Base-by-base conservation (phyloP, 2,888 invertebrate species). In the Thumatha senex region DNA sequence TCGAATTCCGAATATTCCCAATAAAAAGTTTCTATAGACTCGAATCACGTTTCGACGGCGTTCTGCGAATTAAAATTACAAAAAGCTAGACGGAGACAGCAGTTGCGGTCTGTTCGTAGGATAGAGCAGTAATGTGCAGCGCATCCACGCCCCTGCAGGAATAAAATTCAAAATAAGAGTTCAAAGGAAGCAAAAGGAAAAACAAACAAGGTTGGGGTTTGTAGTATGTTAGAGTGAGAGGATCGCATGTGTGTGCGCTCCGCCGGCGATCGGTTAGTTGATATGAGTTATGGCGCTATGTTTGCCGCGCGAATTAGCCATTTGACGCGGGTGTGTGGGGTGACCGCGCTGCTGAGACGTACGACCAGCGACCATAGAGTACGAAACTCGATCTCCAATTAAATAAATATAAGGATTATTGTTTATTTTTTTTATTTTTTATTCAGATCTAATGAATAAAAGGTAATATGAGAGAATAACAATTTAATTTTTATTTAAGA, bases 141-240 rank as follows among this genome's bases (percentile, higher is more conserved):
- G 87, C 89, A 87, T 90, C 86, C 89, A 87, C 92, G 92, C 92
- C 92, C 92, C 90, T 86, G 83, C 80, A 78, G 81, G 85, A 88
- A 88, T 89, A 89, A 89, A 89, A 86, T 88, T 89, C 86, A 86
- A 89, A 91, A 90, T 89, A 90, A 90, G 89, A 89, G 88, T 90
- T 89, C 86, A 84, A 89, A 87, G 83, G 84, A 86, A 82, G 82
- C 81, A 89, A 88, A 90, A 88, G 83, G 86, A 87, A 87, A 88
- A 89, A 87, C 84, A 87, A 87, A 88, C 84, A 83, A 63, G 80
- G 79, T 72, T 80, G 75, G 75, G 80, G 82, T 84, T 87, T 86
- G 86, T 88, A 86, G 85, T 80, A 81, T 67, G 89, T 80, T 78
- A 82, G 89, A 90, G 80, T 67, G 85, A 78, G 91, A 89, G 61